Percentiles rank a stretch among this genome's conserved stretches.
Evolutionary conservation across 2,113 vertebrate species (phyloP).

Genomic region (Protobothrops mucrosquamatus): DNA sequence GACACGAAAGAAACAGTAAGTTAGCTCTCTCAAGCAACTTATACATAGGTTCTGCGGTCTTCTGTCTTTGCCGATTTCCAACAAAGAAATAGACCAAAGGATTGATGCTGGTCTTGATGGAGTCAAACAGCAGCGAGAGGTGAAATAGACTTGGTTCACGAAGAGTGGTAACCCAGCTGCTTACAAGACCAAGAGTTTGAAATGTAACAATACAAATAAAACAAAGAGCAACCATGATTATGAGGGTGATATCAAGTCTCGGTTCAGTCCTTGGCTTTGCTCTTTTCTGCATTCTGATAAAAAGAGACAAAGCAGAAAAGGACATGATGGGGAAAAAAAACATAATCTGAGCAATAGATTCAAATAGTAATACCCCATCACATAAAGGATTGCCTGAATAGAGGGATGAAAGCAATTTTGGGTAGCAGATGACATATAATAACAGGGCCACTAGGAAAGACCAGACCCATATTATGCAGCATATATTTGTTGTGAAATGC

Average conservation of each 20-base stretch:
- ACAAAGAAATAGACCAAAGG: neutral
- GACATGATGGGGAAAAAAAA: neutral
- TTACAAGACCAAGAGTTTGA: neutral
- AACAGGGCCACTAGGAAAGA: neutral
- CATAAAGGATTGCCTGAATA: fast-evolving
- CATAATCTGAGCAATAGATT: slow-evolving; percentile 19
- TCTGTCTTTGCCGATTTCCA: neutral
- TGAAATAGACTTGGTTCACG: neutral
- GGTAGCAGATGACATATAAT: slow-evolving; percentile 24
- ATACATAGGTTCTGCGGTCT: neutral
- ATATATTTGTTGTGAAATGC: neutral
- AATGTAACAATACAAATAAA: slow-evolving; percentile 14
- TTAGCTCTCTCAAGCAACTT: neutral
- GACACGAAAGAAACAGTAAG: too few species aligned
- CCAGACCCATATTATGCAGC: neutral
- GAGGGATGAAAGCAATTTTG: neutral
- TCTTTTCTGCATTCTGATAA: slow-evolving; percentile 25
- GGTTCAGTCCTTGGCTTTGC: fast-evolving
- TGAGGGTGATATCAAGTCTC: fast-evolving
- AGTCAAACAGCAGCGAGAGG: slow-evolving; percentile 40
- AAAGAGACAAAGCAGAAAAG: slow-evolving; percentile 2
- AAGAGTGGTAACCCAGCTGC: neutral
- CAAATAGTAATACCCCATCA: neutral
- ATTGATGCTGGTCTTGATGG: neutral
- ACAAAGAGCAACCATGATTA: neutral